phyloP scores from a whole-genome alignment of 1,140 invertebrate genomes.

The Trichonephila clavata region DNA sequence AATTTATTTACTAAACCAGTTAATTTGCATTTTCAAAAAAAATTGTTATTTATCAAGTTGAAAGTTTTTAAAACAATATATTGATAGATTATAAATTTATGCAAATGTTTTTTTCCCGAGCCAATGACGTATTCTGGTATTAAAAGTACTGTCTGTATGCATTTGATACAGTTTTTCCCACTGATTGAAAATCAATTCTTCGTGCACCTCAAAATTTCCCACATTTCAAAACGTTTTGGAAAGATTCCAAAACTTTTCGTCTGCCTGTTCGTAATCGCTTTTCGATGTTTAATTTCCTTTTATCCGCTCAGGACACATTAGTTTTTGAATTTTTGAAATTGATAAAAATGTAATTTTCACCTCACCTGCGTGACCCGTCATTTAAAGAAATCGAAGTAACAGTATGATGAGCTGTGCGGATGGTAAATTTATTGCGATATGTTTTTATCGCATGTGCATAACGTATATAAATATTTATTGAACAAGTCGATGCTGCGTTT shows the following conservation, averaged over 20 bases:
- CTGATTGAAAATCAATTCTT: slow-evolving; percentile 60
- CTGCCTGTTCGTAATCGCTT: slow-evolving; percentile 24
- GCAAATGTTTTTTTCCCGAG: neutral
- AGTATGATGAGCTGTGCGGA: neutral
- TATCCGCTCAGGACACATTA: neutral
- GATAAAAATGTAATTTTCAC: neutral
- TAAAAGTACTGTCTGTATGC: too few species aligned
- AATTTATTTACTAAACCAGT: too few species aligned
- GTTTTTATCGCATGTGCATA: neutral
- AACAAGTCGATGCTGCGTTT: too few species aligned
- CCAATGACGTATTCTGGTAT: neutral
- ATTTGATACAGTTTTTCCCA: neutral
- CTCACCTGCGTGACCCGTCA: neutral
- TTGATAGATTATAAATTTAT: too few species aligned
- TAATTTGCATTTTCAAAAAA: too few species aligned
- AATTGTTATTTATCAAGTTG: too few species aligned
- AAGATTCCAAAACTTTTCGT: slow-evolving; percentile 1
- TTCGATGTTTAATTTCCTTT: neutral
- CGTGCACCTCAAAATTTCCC: neutral
- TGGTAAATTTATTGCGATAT: neutral
- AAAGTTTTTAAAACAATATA: too few species aligned
- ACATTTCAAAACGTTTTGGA: neutral
- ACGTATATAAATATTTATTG: too few species aligned
- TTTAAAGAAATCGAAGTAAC: neutral
- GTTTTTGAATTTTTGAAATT: neutral